A percentile compares a stretch with the other conserved stretches of the same genome.
phyloP scores from a whole-genome alignment of 2,113 vertebrate species.

The Nicator chloris region DNA sequence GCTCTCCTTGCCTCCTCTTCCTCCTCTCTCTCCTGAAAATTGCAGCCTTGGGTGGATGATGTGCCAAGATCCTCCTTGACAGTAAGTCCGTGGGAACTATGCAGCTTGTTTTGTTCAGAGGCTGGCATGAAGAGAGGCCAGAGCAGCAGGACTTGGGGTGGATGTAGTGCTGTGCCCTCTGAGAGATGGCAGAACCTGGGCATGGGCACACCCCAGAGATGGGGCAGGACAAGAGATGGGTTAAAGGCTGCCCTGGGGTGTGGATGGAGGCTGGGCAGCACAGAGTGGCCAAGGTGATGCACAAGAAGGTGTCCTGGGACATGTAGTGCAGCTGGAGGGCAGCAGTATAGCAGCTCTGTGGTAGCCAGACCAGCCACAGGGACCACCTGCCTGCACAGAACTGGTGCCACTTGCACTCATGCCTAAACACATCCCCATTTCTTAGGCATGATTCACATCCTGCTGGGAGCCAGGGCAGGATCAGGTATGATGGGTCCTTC shows the following conservation, averaged over 20 bases:
- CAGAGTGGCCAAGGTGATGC: neutral
- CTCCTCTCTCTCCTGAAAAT: neutral
- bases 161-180: neutral
- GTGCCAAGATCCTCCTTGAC: neutral
- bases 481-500: neutral
- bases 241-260: neutral
- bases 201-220: neutral
- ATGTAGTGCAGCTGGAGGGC: neutral
- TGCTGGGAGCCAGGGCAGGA: neutral
- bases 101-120: neutral
- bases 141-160: neutral
- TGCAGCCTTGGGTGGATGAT: neutral
- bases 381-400: neutral
- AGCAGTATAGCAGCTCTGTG: neutral
- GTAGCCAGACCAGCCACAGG: neutral
- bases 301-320: neutral
- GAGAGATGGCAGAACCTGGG: neutral
- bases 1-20: neutral
- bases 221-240: neutral
- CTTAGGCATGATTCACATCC: neutral
- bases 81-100: neutral
- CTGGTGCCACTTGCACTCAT: neutral
- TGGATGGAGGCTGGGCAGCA: neutral
- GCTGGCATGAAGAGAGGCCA: neutral
- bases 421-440: neutral